Percentiles rank a stretch among this genome's conserved stretches.
Evolutionary conservation across 2,113 vertebrate genomes (phyloP).

Genomic region (Chamaetylas fuelleborni): DNA sequence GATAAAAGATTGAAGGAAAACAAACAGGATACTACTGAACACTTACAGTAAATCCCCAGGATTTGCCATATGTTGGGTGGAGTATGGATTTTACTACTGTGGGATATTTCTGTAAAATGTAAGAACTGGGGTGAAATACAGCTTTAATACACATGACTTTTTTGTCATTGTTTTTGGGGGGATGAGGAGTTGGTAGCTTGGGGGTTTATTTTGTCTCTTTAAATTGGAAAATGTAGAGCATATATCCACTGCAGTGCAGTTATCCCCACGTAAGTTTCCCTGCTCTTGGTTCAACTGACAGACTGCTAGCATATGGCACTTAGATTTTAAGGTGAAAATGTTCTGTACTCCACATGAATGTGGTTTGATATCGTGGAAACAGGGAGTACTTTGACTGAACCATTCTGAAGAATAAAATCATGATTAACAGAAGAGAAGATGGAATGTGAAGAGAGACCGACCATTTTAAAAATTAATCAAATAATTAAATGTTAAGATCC

Average conservation of each 20-base stretch:
- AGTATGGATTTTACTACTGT: background rate
- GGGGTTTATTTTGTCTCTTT: background rate
- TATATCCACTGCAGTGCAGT: background rate
- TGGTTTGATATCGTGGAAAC: background rate
- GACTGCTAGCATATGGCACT: background rate
- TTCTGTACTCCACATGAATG: background rate
- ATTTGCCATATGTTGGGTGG: background rate
- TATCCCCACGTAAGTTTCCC: background rate
- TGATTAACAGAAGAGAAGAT: background rate
- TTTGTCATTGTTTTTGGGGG: background rate
- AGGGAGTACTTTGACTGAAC: background rate
- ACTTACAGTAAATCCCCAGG: background rate
- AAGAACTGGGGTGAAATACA: background rate
- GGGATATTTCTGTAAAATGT: background rate
- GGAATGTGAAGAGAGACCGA: background rate
- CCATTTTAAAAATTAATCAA: background rate
- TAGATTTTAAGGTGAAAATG: background rate
- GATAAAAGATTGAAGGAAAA: background rate
- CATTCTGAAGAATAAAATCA: background rate
- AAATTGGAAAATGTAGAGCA: background rate
- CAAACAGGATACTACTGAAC: background rate
- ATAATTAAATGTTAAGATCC: background rate
- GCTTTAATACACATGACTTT: background rate
- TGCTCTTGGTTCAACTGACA: background rate
- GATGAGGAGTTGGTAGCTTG: background rate